Percentiles rank a stretch among this genome's conserved stretches.
Evolutionary conservation across 2,113 vertebrate species (phyloP).

Genomic region (Plotosus lineatus): DNA sequence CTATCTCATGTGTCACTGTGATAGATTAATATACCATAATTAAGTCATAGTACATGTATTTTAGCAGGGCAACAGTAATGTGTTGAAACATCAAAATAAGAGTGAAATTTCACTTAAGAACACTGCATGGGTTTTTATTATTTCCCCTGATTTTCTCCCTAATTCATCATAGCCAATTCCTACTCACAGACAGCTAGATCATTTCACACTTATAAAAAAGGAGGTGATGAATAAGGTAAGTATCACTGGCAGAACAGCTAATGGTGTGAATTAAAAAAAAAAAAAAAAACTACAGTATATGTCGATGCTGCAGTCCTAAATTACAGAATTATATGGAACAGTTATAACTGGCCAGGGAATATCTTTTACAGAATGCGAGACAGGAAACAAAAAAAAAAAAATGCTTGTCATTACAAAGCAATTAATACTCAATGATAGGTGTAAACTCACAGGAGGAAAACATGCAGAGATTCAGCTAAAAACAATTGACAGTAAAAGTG

Average conservation of each 20-base stretch:
- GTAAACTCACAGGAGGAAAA: conserved; percentile 58
- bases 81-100: conserved; percentile 42
- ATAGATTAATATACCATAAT: conserved; percentile 72
- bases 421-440: conserved; percentile 63
- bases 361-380: conserved; percentile 37
- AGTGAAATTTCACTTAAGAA: conserved; percentile 51
- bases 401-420: conserved; percentile 52
- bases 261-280: conserved; percentile 61
- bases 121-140: no score
- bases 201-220: conserved; percentile 59
- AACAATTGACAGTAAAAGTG: neutral
- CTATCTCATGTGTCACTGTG: conserved; percentile 67
- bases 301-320: conserved; percentile 53
- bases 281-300: conserved; percentile 61
- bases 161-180: no score
- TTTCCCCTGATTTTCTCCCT: no score
- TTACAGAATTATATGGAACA: conserved; percentile 61
- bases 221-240: conserved; percentile 67
- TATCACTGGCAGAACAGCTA: conserved; percentile 54
- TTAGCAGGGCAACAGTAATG: conserved; percentile 53
- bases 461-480: neutral
- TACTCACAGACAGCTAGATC: no score
- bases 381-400: conserved; percentile 46
- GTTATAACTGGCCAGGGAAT: conserved; percentile 60
- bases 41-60: conserved; percentile 62